Base-by-base conservation (phyloP, 37 sponge, comb jelly and placozoan species). In the Amphimedon queenslandica region DNA sequence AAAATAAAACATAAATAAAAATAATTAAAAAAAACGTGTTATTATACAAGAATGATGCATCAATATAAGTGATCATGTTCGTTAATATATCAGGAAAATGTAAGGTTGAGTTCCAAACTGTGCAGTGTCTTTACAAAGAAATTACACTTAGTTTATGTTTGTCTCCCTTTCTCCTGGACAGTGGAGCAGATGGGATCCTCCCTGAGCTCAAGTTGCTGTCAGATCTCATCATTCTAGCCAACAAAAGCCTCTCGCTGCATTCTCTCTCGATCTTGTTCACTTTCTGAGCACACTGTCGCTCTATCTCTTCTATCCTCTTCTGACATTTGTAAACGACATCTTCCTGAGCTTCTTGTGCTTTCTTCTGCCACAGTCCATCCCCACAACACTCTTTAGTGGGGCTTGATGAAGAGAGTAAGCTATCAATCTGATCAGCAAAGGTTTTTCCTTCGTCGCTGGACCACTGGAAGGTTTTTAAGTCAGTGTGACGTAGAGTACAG, bases 351-450 rank as follows among this genome's bases (percentile, higher is more conserved):
- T 57, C 20, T 2, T 77, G 72, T 24, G 80, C 47, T 40, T 64
- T 86, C 67, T 86, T 81, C 57, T 79, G 63, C 87, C 87, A 86
- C 2, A 56, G 37, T 4, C 67, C 40, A n/a, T 85, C 86, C 56
- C 74, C n/a, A n/a, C n/a, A n/a, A n/a, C n/a, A n/a, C n/a, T n/a
- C n/a, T n/a, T n/a, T n/a, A n/a, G n/a, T n/a, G n/a, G n/a, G n/a
- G n/a, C n/a, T n/a, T n/a, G n/a, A n/a, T n/a, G n/a, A n/a, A n/a
- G n/a, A n/a, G n/a, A n/a, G n/a, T n/a, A n/a, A n/a, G n/a, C n/a
- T n/a, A n/a, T 84, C 85, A 33, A 84, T 65, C 29, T 78, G 67
- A 37, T 72, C 72, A 35, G 67, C 84, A 10, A 73, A 79, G 43
- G 37, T 64, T 36, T 70, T 81, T 65, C 76, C 87, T 27, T 80